phyloP scores from a whole-genome alignment of 2,888 invertebrate genomes.

The Sclerodermus sp. region DNA sequence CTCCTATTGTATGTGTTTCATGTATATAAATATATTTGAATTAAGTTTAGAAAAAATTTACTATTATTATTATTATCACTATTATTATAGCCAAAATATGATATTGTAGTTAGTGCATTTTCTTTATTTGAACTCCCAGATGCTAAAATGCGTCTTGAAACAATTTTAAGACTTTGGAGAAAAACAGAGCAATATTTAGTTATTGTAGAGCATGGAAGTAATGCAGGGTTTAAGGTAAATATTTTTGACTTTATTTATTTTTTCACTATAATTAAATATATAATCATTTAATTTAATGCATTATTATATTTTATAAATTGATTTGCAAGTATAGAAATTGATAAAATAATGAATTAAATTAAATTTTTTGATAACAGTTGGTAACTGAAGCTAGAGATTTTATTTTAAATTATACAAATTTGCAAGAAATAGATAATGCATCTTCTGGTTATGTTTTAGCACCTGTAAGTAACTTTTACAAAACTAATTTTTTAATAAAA shows the following conservation, averaged over 20 bases:
- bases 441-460: slow-evolving; percentile 69
- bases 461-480: slow-evolving; percentile 64
- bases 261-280: neutral
- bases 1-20: slow-evolving; percentile 56
- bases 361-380: slow-evolving; percentile 48
- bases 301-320: slow-evolving; percentile 1
- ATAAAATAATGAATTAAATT: slow-evolving; percentile 1
- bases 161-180: slow-evolving; percentile 79
- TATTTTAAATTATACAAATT: slow-evolving; percentile 63
- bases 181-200: slow-evolving; percentile 82
- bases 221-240: slow-evolving; percentile 73
- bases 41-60: slow-evolving; percentile 9
- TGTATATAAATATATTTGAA: slow-evolving; percentile 41
- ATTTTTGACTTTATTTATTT: slow-evolving; percentile 3
- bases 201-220: slow-evolving; percentile 81
- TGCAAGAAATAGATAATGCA: slow-evolving; percentile 38
- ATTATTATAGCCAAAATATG: slow-evolving; percentile 65
- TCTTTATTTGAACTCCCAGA: slow-evolving; percentile 79
- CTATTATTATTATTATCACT: neutral
- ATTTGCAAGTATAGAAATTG: slow-evolving; percentile 1
- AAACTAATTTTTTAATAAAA: slow-evolving; percentile 7
- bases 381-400: slow-evolving; percentile 85
- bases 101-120: slow-evolving; percentile 80
- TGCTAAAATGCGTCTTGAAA: slow-evolving; percentile 67
- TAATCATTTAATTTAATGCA: too few relatives aligned